Evolutionary conservation across 1,140 invertebrate species (phyloP).

Genomic region (Laupala kohalensis): DNA sequence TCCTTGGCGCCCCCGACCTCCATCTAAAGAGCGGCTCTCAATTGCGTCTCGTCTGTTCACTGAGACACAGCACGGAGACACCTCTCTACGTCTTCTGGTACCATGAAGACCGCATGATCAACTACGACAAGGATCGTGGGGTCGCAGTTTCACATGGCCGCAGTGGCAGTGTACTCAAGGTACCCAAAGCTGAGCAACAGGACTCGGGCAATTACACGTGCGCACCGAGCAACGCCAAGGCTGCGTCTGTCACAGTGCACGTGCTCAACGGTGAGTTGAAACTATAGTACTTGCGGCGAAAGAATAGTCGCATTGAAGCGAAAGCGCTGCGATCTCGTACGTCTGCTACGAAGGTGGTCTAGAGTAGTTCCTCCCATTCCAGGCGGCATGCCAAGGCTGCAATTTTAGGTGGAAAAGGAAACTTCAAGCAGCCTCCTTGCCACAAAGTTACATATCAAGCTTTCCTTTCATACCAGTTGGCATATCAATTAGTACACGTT

Average conservation of each 20-base stretch:
- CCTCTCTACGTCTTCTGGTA: slow-evolving; percentile 73
- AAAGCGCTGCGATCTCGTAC: too few species aligned
- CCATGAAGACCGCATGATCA: slow-evolving; percentile 57
- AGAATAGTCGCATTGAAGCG: too few species aligned
- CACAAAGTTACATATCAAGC: too few species aligned
- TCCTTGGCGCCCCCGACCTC: slow-evolving; percentile 58
- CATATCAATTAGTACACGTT: too few species aligned
- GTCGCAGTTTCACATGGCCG: slow-evolving; percentile 23
- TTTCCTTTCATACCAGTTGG: too few species aligned
- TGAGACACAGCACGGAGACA: slow-evolving; percentile 54
- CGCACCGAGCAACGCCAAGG: slow-evolving; percentile 38
- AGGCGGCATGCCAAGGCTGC: too few species aligned
- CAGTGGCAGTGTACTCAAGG: slow-evolving; percentile 24
- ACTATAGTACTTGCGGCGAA: too few species aligned
- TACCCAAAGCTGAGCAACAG: slow-evolving; percentile 24
- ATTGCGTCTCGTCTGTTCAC: slow-evolving; percentile 53
- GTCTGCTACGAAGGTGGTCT: too few species aligned
- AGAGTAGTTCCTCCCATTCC: too few species aligned
- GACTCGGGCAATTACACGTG: slow-evolving; percentile 47
- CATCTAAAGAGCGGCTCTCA: slow-evolving; percentile 60
- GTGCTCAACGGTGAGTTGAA: slow-evolving; percentile 33
- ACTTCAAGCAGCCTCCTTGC: too few species aligned
- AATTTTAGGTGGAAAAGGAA: too few species aligned
- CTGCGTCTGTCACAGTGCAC: slow-evolving; percentile 40
- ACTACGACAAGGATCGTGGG: slow-evolving; percentile 47